Evolutionary conservation across 2,888 invertebrate genomes (phyloP).

Genomic region (Tanypteryx hageni): DNA sequence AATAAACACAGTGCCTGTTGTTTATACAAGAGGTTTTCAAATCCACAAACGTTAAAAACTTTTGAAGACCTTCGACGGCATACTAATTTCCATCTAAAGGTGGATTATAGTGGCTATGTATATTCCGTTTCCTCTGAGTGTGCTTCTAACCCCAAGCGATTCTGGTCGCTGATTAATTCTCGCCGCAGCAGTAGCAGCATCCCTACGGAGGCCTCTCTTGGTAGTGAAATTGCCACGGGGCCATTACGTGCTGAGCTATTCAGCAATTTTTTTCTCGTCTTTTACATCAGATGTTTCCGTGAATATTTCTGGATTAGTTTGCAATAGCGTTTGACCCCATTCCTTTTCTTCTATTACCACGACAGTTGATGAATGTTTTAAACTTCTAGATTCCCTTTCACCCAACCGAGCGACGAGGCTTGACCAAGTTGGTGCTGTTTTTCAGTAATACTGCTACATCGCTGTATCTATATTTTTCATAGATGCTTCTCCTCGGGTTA

Average conservation of each 20-base stretch:
- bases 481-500: not conserved
- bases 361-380: not conserved
- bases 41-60: not conserved
- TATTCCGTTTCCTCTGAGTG: no score
- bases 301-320: not conserved
- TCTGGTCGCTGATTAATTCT: no score
- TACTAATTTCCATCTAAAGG: not conserved
- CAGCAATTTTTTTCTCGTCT: not conserved
- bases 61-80: not conserved
- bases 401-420: not conserved
- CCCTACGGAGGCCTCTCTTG: no score
- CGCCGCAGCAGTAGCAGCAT: no score
- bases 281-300: not conserved
- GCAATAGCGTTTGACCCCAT: not conserved
- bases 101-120: not conserved
- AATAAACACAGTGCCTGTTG: not conserved
- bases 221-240: no score
- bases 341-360: not conserved
- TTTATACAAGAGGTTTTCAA: not conserved
- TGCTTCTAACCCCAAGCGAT: no score
- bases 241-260: not conserved
- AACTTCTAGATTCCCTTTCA: not conserved
- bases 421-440: not conserved
- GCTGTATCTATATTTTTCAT: not conserved
- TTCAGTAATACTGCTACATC: not conserved